Base-by-base conservation (phyloP, 2,888 invertebrate species). In the Pherbina coryleti region DNA sequence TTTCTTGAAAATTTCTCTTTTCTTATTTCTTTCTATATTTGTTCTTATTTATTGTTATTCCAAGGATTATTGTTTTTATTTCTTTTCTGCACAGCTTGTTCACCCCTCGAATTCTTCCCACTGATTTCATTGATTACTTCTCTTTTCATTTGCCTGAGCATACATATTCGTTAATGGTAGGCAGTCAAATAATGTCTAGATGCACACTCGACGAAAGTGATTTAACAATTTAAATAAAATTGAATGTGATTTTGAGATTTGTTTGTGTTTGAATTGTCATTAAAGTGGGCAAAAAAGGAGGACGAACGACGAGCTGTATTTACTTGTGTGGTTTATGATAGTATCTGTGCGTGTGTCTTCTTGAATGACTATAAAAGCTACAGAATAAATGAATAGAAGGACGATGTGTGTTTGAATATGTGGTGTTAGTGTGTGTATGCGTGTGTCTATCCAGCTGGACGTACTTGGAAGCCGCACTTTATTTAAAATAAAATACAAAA, bases 211-310 rank as follows among this genome's bases (percentile, higher is more conserved):
- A 34, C 77, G 77, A 79, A 79, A 79, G 81, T 79, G 80, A 82
- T 84, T 85, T 83, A 83, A 81, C 84, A 84, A 84, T 85, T 85
- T 84, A 84, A 85, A 85, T 85, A 84, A 84, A 85, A 85, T 85
- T 85, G 83, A 83, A 85, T 84, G 84, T 81, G 85, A 85, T 85
- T 85, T 81, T 81, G 79, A 81, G 84, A 84, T 84, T 84, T 82
- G 62, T 82, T 84, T 83, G 72, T 79, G 53, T 64, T 75, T 34
- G 79, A 79, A 80, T 82, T 82, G 82, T 81, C 74, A 83, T 84
- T 81, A 83, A 82, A 84, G 77, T 80, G 64, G 64, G 31, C 28
- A 34, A 49, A 4, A 25, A n/a, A 62, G 19, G 31, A 62, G 11
- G 51, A 55, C 44, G 11, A 25, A 19, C 5, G 34, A 2, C 9